Percentiles rank a stretch among this genome's conserved stretches.
Conservation (phyloP, 2,797 vertebrate species). For the Myotis vivesi region DNA sequence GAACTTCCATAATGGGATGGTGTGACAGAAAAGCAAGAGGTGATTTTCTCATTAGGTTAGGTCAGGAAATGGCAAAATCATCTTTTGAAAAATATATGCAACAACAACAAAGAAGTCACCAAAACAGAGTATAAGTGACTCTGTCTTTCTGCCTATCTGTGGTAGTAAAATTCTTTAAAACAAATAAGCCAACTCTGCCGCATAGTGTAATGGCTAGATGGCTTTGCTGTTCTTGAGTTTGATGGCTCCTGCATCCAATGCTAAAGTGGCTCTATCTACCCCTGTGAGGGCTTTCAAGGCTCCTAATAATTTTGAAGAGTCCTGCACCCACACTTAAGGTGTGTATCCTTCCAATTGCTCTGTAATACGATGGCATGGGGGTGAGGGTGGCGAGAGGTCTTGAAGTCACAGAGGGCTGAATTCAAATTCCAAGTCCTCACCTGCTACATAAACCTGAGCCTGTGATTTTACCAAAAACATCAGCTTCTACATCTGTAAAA, state of each 20-base stretch:
- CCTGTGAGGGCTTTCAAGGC: neutral
- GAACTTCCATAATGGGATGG: neutral
- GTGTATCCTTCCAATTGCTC: neutral
- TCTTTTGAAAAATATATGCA: neutral
- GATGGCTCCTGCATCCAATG: neutral
- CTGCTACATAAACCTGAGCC: neutral
- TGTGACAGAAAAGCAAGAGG: neutral
- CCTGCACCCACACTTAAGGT: neutral
- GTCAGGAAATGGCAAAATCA: neutral
- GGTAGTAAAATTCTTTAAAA: constrained; percentile 16
- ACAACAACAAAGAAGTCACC: neutral
- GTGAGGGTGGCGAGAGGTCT: neutral
- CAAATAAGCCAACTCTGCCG: neutral
- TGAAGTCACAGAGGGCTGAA: neutral
- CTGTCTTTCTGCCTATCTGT: neutral
- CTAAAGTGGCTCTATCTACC: neutral
- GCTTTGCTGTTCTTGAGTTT: neutral
- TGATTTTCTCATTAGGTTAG: neutral
- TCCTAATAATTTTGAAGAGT: neutral
- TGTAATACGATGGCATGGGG: neutral
- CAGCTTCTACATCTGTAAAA: neutral
- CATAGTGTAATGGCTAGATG: neutral
- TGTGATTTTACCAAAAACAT: neutral
- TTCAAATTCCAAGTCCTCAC: neutral
- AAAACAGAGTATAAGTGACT: neutral